Conservation (phyloP, 2,113 vertebrate species). For the Semicossyphus pulcher region DNA sequence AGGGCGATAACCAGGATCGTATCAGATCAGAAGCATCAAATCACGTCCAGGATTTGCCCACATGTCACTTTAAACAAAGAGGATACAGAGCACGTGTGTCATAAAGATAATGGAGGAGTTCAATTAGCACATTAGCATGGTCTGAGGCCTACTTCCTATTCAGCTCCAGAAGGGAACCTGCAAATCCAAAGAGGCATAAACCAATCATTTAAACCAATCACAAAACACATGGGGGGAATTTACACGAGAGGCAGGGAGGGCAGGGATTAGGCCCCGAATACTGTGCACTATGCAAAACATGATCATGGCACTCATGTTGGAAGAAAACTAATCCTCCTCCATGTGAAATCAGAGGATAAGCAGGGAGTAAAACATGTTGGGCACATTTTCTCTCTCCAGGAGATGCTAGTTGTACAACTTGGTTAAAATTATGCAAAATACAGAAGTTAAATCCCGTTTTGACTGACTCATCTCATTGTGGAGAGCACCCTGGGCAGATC, state of each 20-base stretch:
- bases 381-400: constrained; percentile 15
- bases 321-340: constrained; percentile 47
- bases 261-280: constrained; percentile 42
- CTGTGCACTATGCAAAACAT: constrained; percentile 39
- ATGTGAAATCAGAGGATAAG: constrained; percentile 34
- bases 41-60: neutral
- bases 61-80: neutral
- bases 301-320: constrained; percentile 53
- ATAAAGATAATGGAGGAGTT: neutral
- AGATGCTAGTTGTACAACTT: constrained; percentile 16
- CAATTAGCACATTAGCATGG: neutral
- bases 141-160: constrained; percentile 7
- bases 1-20: neutral
- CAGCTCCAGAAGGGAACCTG: neutral
- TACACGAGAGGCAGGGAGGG: constrained; percentile 13
- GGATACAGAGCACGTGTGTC: neutral
- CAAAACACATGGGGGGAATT: constrained; percentile 28
- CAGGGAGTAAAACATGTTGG: constrained; percentile 16
- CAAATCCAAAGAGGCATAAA: constrained; percentile 17
- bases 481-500: constrained; percentile 34
- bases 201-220: constrained; percentile 15
- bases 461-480: constrained; percentile 47
- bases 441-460: constrained; percentile 32
- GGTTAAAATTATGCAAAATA: constrained; percentile 43
- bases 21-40: neutral